These are phyloP conservation scores for Daktulosphaira vitifoliae DNA, from an alignment of 1,140 invertebrate genomes.

Conservation along the genomic window DNA sequence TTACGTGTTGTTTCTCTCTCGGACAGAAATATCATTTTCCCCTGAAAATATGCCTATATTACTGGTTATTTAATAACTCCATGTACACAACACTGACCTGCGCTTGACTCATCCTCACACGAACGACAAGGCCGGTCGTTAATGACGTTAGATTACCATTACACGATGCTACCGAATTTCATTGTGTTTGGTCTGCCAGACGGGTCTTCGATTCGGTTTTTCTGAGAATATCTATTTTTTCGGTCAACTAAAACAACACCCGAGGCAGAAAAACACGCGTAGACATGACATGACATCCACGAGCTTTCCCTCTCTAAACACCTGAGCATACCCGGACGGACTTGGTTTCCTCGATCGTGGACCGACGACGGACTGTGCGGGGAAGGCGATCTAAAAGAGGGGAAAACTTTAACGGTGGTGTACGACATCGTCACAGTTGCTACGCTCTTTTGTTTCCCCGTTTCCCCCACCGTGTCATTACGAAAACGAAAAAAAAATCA, in stretches of 20 bases:
- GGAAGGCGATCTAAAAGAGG: neutral
- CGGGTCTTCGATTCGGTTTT: slow-evolving; percentile 8
- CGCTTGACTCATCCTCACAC: too few species aligned
- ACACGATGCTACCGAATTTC: slow-evolving; percentile 14
- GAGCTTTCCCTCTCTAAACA: too few species aligned
- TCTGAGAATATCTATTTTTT: neutral
- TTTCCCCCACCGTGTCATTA: neutral
- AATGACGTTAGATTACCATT: slow-evolving; percentile 20
- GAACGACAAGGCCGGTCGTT: slow-evolving; percentile 1
- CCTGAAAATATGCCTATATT: too few species aligned
- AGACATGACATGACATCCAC: too few species aligned
- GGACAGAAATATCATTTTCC: too few species aligned
- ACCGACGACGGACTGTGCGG: neutral
- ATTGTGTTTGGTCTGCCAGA: neutral
- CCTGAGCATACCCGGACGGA: neutral
- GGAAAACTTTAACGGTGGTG: slow-evolving; percentile 12
- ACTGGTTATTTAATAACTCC: neutral
- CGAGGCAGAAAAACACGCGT: neutral
- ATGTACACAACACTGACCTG: neutral
- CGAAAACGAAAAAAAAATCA: neutral
- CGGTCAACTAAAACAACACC: neutral
- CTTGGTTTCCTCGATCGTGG: too few species aligned
- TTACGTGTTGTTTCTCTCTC: too few species aligned
- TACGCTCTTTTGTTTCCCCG: too few species aligned
- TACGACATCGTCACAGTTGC: neutral